These are phyloP conservation scores for Sylvilagus floridanus DNA, from an alignment of 2,797 vertebrate genomes.

Conservation along the genomic window DNA sequence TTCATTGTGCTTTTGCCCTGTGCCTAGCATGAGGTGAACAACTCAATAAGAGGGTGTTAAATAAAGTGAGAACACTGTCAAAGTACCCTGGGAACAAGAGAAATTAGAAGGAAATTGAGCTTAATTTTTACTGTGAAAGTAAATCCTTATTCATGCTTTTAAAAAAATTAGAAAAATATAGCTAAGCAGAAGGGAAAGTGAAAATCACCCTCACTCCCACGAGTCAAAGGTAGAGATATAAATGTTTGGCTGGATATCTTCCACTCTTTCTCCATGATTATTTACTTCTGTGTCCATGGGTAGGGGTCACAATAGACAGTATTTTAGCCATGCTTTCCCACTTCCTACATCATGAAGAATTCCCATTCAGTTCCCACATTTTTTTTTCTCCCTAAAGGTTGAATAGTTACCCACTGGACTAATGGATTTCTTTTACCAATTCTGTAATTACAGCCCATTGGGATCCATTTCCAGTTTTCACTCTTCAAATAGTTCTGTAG, in stretches of 20 bases:
- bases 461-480: background rate
- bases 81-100: background rate
- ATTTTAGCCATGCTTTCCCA: background rate
- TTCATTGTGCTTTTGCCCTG: background rate
- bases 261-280: background rate
- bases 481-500: background rate
- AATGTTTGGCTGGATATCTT: background rate
- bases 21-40: background rate
- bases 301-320: background rate
- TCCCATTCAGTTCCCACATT: background rate
- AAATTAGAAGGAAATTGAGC: slow-evolving; percentile 14
- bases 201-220: slow-evolving; percentile 34
- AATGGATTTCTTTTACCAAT: background rate
- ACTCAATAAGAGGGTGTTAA: background rate
- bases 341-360: background rate
- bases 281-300: background rate
- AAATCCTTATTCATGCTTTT: slow-evolving; percentile 30
- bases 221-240: background rate
- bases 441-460: background rate
- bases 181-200: slow-evolving; percentile 11
- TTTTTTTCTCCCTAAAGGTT: background rate
- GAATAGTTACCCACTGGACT: background rate
- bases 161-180: background rate
- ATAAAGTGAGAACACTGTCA: background rate
- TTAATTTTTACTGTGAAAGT: slow-evolving; percentile 42